A percentile compares a stretch with the other conserved stretches of the same genome.
phyloP scores from a whole-genome alignment of 2,888 invertebrate genomes.

The Tenthredo amoena region DNA sequence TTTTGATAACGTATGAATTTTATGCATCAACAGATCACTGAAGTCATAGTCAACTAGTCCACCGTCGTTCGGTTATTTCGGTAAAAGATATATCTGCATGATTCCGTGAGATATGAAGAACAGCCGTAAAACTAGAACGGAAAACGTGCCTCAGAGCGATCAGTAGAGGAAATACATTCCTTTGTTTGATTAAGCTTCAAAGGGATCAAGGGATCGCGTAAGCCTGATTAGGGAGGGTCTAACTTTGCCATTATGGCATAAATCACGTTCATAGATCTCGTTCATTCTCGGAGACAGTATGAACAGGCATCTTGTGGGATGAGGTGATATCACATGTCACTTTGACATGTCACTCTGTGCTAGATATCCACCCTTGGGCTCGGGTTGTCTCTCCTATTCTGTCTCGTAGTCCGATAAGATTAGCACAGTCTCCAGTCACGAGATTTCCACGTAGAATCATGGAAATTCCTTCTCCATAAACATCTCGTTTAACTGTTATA shows the following conservation, averaged over 20 bases:
- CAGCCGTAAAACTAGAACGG: background rate
- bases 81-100: background rate
- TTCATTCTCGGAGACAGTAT: slow-evolving; percentile 10
- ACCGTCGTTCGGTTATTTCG: background rate
- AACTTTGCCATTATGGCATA: background rate
- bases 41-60: background rate
- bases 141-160: background rate
- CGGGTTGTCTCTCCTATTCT: background rate
- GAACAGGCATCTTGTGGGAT: slow-evolving; percentile 13
- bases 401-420: slow-evolving; percentile 18
- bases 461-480: background rate
- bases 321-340: slow-evolving; percentile 36
- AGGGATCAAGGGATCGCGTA: background rate
- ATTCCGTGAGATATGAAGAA: background rate
- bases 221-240: background rate
- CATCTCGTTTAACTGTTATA: background rate
- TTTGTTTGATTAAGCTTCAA: slow-evolving; percentile 21
- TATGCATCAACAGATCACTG: background rate
- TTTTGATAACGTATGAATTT: background rate
- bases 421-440: background rate
- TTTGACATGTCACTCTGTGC: background rate
- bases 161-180: background rate
- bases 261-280: slow-evolving; percentile 20
- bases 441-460: background rate
- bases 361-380: background rate